phyloP scores from a whole-genome alignment of 1,140 invertebrate genomes.

The Drosophila arawakana region DNA sequence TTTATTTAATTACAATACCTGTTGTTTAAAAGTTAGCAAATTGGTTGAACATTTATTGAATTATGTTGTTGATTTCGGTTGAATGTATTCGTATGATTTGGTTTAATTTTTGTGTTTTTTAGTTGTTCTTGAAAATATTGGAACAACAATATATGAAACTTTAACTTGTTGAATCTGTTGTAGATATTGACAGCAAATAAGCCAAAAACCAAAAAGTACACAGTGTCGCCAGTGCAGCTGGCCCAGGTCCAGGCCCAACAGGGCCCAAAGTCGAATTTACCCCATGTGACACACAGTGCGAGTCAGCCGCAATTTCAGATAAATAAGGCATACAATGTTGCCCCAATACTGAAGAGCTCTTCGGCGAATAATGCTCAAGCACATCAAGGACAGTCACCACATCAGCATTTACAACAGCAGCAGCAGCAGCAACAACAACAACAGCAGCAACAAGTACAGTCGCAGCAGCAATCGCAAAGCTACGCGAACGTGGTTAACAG shows the following conservation, averaged over 20 bases:
- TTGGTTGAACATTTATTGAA: too few species aligned
- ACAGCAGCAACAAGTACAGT: conserved; percentile 24
- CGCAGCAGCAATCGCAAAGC: conserved; percentile 47
- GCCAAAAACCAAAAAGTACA: conserved; percentile 65
- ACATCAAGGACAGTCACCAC: conserved; percentile 12
- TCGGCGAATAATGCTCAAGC: conserved; percentile 41
- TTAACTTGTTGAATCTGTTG: conserved; percentile 58
- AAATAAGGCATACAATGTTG: conserved; percentile 65
- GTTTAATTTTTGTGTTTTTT: not conserved
- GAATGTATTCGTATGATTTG: not conserved
- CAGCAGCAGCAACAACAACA: conserved; percentile 26
- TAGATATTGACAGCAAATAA: conserved; percentile 74
- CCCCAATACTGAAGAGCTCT: conserved; percentile 56
- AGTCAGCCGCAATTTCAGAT: conserved; percentile 65
- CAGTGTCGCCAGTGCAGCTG: conserved; percentile 23
- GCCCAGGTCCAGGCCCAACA: conserved; percentile 32
- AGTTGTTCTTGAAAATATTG: not conserved
- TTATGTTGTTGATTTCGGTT: too few species aligned
- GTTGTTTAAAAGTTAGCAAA: too few species aligned
- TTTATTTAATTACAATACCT: too few species aligned
- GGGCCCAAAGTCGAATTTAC: conserved; percentile 36
- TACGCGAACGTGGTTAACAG: conserved; percentile 62
- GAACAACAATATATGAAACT: conserved; percentile 29
- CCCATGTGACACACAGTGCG: conserved; percentile 30
- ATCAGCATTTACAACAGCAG: conserved; percentile 5